Evolutionary conservation across 2,113 vertebrate species (phyloP).

Genomic region (Colinus virginianus): DNA sequence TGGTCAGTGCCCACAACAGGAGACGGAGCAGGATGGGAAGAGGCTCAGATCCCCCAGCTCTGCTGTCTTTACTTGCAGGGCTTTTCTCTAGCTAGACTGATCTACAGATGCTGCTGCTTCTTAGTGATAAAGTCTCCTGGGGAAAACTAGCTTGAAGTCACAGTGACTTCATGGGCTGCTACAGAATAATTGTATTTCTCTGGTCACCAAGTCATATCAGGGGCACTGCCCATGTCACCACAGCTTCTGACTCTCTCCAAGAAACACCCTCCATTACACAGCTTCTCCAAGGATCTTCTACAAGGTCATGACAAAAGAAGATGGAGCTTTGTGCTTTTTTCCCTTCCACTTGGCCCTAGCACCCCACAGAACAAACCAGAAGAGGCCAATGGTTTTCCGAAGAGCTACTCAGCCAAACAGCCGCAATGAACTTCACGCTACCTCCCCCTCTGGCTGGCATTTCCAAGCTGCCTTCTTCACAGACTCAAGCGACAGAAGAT

Average conservation of each 20-base stretch:
- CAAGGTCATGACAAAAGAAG: neutral
- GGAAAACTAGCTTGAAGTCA: neutral
- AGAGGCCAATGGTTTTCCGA: neutral
- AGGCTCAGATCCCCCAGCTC: neutral
- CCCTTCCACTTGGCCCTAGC: neutral
- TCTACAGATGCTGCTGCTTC: neutral
- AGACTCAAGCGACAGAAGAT: slow-evolving; percentile 61
- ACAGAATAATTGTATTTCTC: neutral
- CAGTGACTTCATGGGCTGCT: fast-evolving
- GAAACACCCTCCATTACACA: neutral
- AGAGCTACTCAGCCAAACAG: neutral
- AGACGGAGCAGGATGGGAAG: fast-evolving
- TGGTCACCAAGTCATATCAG: neutral
- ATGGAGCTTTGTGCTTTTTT: neutral
- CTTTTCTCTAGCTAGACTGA: neutral
- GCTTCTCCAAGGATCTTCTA: neutral
- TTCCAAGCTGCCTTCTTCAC: slow-evolving; percentile 44
- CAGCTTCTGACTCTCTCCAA: neutral
- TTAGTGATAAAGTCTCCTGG: neutral
- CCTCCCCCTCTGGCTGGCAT: slow-evolving; percentile 44
- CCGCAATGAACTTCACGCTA: neutral
- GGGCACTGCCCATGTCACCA: neutral
- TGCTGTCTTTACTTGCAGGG: neutral
- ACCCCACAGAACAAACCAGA: neutral
- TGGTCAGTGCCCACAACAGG: neutral